Evolutionary conservation across 1,140 invertebrate genomes (phyloP).

Genomic region (Chelonus insularis): DNA sequence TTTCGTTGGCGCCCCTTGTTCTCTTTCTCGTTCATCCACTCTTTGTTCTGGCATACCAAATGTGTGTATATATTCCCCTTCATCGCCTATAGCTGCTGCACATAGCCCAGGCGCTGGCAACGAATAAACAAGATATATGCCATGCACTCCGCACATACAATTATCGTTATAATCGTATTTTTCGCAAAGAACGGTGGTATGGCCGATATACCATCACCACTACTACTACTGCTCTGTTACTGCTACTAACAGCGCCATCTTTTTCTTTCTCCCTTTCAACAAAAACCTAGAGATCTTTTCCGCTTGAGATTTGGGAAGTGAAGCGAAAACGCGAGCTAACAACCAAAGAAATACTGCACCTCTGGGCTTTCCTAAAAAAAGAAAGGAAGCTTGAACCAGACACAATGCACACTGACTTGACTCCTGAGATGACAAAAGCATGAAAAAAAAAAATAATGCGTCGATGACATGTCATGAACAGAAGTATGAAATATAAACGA

Average conservation of each 20-base stretch:
- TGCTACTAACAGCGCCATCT: constrained; percentile 21
- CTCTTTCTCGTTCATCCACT: background rate
- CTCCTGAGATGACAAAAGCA: constrained; percentile 2
- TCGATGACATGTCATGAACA: constrained; percentile 1
- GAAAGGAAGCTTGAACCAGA: background rate
- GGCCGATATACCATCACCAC: constrained; percentile 23
- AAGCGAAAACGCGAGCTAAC: constrained; percentile 46
- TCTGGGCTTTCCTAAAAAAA: constrained; percentile 26
- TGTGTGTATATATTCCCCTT: constrained; percentile 25
- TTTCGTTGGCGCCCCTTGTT: constrained; percentile 17
- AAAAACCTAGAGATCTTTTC: constrained; percentile 39
- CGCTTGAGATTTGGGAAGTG: constrained; percentile 50
- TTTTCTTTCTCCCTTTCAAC: constrained; percentile 11
- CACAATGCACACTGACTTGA: background rate
- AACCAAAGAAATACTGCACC: constrained; percentile 42
- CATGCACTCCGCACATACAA: constrained; percentile 54
- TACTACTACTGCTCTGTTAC: constrained; percentile 16
- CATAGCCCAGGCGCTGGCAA: constrained; percentile 30
- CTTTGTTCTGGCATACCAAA: constrained; percentile 22
- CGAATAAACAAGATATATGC: constrained; percentile 56
- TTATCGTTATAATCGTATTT: constrained; percentile 60
- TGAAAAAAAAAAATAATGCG: background rate
- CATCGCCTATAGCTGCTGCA: constrained; percentile 32
- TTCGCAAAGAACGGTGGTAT: constrained; percentile 41
- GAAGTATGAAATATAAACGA: background rate